These are phyloP conservation scores for Tapirus indicus DNA, from an alignment of 2,797 vertebrate species.

Conservation along the genomic window DNA sequence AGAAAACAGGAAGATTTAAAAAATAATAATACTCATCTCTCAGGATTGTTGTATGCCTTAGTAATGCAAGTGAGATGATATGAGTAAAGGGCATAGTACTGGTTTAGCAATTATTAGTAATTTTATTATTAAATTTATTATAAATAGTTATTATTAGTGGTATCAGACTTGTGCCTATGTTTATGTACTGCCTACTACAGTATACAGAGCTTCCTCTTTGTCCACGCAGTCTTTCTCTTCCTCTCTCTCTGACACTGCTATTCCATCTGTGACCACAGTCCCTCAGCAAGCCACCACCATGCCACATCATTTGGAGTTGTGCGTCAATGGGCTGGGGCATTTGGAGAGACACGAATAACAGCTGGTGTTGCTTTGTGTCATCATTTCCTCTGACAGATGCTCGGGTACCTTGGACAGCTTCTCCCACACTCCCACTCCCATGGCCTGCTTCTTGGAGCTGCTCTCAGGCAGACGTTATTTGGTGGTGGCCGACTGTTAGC, in stretches of 20 bases:
- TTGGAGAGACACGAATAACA: not conserved
- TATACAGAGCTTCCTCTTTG: not conserved
- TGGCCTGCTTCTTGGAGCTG: not conserved
- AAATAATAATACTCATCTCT: not conserved
- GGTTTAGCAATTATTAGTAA: not conserved
- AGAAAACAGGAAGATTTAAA: too few species aligned
- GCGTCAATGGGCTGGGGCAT: not conserved
- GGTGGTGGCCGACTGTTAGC: not conserved
- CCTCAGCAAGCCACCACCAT: not conserved
- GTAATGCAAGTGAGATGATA: not conserved
- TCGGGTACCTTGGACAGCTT: not conserved
- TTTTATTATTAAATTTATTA: not conserved
- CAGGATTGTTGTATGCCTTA: not conserved
- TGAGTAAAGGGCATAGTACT: not conserved
- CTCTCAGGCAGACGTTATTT: not conserved
- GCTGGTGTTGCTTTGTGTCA: not conserved
- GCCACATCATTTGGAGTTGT: not conserved
- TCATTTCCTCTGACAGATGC: not conserved
- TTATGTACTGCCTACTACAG: not conserved
- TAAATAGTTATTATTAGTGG: not conserved
- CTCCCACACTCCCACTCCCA: not conserved
- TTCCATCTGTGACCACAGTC: not conserved
- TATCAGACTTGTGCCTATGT: not conserved
- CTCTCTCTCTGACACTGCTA: not conserved
- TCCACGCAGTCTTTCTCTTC: not conserved